Conservation (phyloP, 2,113 vertebrate genomes). For the Oreotrochilus melanogaster region DNA sequence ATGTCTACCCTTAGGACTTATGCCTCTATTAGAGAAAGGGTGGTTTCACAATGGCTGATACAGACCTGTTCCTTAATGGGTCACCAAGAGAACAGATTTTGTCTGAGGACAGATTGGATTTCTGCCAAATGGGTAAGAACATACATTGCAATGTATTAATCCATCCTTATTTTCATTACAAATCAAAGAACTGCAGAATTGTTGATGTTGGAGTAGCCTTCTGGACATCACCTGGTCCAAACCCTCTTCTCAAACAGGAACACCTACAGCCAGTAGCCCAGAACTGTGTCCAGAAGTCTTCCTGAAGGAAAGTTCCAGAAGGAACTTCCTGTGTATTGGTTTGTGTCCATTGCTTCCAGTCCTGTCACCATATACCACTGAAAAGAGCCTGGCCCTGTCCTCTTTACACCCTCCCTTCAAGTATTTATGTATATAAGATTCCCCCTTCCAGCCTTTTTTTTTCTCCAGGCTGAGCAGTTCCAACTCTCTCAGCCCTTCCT, state of each 20-base stretch:
- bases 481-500: background rate
- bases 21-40: background rate
- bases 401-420: background rate
- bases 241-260: background rate
- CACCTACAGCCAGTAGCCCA: background rate
- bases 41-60: background rate
- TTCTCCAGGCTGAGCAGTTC: background rate
- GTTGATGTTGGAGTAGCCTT: background rate
- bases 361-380: background rate
- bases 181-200: background rate
- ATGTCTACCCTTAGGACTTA: background rate
- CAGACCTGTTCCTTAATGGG: background rate
- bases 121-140: background rate
- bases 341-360: background rate
- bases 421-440: background rate
- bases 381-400: background rate
- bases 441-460: too few species aligned
- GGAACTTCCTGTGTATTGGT: accelerated
- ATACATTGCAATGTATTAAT: background rate
- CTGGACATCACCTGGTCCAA: background rate
- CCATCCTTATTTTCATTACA: background rate
- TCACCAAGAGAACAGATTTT: background rate
- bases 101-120: background rate
- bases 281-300: accelerated
- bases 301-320: background rate